A percentile compares a stretch with the other conserved stretches of the same genome.
Evolutionary conservation across 2,888 invertebrate genomes (phyloP).

Genomic region (Mythimna loreyi): DNA sequence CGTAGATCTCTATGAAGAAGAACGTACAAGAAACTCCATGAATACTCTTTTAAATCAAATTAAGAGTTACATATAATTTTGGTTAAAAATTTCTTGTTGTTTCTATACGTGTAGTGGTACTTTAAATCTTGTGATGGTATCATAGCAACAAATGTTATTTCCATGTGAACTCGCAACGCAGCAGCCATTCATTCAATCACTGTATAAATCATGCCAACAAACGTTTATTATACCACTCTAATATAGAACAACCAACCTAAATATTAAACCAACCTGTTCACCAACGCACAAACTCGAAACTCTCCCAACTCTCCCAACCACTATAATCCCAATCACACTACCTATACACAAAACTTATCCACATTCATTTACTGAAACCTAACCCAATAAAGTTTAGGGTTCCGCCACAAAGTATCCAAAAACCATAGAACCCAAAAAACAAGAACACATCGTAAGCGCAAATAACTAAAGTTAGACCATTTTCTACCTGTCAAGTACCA

Average conservation of each 20-base stretch:
- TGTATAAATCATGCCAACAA: too few relatives aligned
- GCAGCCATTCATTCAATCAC: too few relatives aligned
- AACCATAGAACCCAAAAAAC: slow-evolving; percentile 34
- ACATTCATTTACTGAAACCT: slow-evolving; percentile 31
- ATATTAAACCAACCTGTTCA: slow-evolving; percentile 11
- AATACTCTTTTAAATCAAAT: too few relatives aligned
- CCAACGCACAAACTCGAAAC: slow-evolving; percentile 23
- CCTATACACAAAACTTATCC: slow-evolving; percentile 33
- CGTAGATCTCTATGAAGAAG: too few relatives aligned
- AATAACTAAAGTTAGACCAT: slow-evolving; percentile 58
- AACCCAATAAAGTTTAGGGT: slow-evolving; percentile 52
- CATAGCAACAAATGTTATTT: too few relatives aligned
- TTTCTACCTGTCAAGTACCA: slow-evolving; percentile 53
- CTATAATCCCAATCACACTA: slow-evolving; percentile 33
- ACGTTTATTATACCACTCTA: background rate
- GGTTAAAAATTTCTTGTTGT: too few relatives aligned
- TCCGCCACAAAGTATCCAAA: slow-evolving; percentile 42
- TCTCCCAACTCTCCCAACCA: background rate
- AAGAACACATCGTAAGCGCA: slow-evolving; percentile 46
- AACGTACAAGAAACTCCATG: too few relatives aligned
- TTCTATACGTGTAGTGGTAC: too few relatives aligned
- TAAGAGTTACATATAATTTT: too few relatives aligned
- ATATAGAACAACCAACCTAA: background rate
- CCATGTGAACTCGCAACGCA: too few relatives aligned
- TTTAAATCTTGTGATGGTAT: too few relatives aligned